Conservation (phyloP, 2,888 invertebrate genomes). For the Atherix ibis region DNA sequence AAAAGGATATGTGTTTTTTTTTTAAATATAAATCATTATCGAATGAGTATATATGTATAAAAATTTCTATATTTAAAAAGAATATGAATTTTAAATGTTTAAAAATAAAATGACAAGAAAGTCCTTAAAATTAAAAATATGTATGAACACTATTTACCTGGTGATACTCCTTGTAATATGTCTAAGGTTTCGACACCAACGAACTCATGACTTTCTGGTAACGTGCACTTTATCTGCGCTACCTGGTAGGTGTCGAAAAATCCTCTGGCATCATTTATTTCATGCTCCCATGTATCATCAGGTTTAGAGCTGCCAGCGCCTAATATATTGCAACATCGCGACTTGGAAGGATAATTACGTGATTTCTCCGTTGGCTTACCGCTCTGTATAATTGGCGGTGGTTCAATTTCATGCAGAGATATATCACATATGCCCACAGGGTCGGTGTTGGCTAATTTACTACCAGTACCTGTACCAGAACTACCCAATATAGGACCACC, state of each 20-base stretch:
- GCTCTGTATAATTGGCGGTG: conserved; percentile 1
- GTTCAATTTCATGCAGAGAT: conserved; percentile 9
- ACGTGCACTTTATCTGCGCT: conserved; percentile 13
- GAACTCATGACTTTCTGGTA: conserved; percentile 20
- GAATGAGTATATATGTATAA: not conserved
- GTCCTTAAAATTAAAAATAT: too few species aligned
- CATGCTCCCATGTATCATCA: conserved; percentile 5
- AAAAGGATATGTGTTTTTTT: too few species aligned
- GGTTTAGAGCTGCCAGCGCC: conserved; percentile 7
- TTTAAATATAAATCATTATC: too few species aligned
- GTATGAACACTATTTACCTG: conserved; percentile 20
- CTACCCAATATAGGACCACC: too few species aligned
- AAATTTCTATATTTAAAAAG: not conserved
- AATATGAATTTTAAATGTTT: not conserved
- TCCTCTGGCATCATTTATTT: conserved; percentile 11
- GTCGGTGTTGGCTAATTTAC: too few species aligned
- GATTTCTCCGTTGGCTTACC: conserved; percentile 1
- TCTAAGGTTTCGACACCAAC: conserved; percentile 30
- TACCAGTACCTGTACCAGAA: too few species aligned
- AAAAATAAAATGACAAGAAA: too few species aligned
- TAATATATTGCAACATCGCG: conserved; percentile 27
- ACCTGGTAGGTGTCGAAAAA: conserved; percentile 14
- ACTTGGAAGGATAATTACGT: conserved; percentile 10
- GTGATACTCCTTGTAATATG: conserved; percentile 29
- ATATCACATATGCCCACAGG: too few species aligned